Conservation (phyloP, 2,113 vertebrate species). For the Vulpes vulpes region DNA sequence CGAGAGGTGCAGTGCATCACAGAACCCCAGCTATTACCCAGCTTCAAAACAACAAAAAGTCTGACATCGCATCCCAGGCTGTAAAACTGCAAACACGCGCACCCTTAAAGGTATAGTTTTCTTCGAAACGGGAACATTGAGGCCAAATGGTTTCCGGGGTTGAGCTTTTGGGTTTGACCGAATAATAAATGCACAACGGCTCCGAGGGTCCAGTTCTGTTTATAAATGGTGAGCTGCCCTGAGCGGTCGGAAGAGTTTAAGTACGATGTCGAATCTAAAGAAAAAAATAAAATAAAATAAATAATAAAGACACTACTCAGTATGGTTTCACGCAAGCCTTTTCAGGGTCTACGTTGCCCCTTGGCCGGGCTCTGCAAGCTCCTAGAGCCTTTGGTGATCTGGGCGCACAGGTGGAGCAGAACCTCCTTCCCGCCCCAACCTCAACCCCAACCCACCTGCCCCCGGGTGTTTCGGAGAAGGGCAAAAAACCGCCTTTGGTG, state of each 20-base stretch:
- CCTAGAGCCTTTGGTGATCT: background rate
- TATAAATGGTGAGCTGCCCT: background rate
- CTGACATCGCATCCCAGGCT: background rate
- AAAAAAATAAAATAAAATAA: constrained; percentile 6
- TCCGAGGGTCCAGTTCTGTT: background rate
- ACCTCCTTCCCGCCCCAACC: background rate
- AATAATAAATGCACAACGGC: background rate
- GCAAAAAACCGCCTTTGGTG: too few relatives aligned
- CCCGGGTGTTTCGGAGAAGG: background rate
- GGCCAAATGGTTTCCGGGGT: background rate
- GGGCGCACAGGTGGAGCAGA: background rate
- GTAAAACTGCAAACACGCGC: background rate
- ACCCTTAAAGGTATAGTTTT: background rate
- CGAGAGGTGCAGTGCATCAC: background rate
- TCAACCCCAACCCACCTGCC: background rate
- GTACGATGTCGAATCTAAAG: background rate
- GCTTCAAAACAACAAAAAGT: background rate
- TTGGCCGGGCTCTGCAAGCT: background rate
- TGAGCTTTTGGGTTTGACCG: background rate
- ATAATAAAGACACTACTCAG: background rate
- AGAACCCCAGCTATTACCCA: too few relatives aligned
- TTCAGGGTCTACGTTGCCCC: background rate
- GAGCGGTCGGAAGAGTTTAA: background rate
- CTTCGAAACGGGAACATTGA: background rate
- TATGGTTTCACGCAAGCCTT: background rate